phyloP scores from a whole-genome alignment of 2,888 invertebrate genomes.

The Polymixis flavicincta region DNA sequence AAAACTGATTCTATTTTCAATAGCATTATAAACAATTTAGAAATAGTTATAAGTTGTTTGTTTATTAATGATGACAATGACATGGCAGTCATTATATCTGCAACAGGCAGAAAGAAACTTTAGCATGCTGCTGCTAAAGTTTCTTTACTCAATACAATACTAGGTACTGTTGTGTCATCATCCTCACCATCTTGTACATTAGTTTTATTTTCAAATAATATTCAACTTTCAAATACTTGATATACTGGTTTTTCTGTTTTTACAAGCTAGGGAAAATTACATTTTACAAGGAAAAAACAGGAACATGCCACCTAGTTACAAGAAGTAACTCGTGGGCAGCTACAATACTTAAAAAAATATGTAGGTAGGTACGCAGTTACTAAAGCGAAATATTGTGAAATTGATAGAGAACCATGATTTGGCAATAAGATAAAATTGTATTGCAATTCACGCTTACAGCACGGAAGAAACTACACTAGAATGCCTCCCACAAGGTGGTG shows the following conservation, averaged over 20 bases:
- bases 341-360: conserved; percentile 43
- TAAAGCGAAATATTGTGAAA: conserved; percentile 39
- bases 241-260: not conserved
- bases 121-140: conserved; percentile 32
- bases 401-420: conserved; percentile 24
- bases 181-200: conserved; percentile 43
- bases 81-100: conserved; percentile 22
- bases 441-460: conserved; percentile 32
- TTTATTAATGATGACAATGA: conserved; percentile 5
- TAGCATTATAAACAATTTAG: not conserved
- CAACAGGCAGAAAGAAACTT: conserved; percentile 40
- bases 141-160: conserved; percentile 13
- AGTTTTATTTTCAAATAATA: conserved; percentile 6
- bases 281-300: conserved; percentile 24
- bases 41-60: not conserved
- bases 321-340: conserved; percentile 61
- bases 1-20: not conserved
- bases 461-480: conserved; percentile 73
- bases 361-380: conserved; percentile 48
- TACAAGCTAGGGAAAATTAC: conserved; percentile 8
- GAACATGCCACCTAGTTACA: conserved; percentile 51
- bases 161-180: conserved; percentile 56
- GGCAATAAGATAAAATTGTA: conserved; percentile 7
- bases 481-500: conserved; percentile 83
- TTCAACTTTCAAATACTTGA: conserved; percentile 20